Evolutionary conservation across 1,140 invertebrate species (phyloP), one percentile per base, ranked within the genome.

Genomic region (Drosophila santomea): DNA sequence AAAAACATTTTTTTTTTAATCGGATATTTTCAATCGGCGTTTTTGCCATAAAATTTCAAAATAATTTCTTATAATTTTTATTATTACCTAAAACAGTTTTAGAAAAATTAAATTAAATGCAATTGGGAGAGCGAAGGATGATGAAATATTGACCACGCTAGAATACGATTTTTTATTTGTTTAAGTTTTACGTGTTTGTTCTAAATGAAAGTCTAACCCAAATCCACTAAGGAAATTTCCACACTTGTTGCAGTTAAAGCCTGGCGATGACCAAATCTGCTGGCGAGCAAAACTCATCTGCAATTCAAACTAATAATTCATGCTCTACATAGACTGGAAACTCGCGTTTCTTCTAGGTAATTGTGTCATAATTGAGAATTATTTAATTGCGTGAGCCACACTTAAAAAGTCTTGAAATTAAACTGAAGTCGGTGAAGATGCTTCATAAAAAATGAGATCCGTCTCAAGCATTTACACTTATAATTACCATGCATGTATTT

Each of bases 281-380:
- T 5, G 23, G 35, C 15, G 41, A 35, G 32, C 25, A 4, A 50
- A 23, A n/a, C 62, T 64, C 63, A 67, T 67, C 25, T 50, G 47
- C 62, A 68, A 71, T 71, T 71, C 51, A 50, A 58, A 12, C 4
- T 20, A 17, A 17, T 4, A 20, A 45, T 58, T 72, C 64, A 72
- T 71, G 68, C 66, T 72, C 51, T 58, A 55, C 38, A 71, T 71
- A 35, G 35, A 71, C 23, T 50, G 36, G 7, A 41, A 69, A 58
- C 12, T 28, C 12, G 43, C 10, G 41, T 43, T 15, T 11, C 28
- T 28, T 39, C 28, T 32, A 14, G 51, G 44, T 51, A 60, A 60
- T 60, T 43, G 28, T 60, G 44, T 39, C 60, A 48, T 39, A 64
- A 66, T 39, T 64, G 35, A 63, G 10, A 60, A 12, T 45, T 45